Percentiles rank a stretch among this genome's conserved stretches.
Evolutionary conservation across 2,888 invertebrate genomes (phyloP).

Genomic region (Callinectes sapidus): DNA sequence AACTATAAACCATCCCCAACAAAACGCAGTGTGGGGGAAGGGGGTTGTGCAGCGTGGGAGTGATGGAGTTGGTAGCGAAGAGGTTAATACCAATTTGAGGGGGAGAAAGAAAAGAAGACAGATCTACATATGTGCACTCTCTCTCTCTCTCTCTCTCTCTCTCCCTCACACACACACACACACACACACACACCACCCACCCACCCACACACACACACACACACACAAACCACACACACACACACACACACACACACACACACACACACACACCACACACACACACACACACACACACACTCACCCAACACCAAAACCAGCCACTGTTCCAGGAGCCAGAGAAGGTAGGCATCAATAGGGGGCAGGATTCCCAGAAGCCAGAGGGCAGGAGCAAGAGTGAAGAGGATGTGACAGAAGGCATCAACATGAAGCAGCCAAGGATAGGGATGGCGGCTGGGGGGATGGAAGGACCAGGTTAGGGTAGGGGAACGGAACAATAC

Average conservation of each 20-base stretch:
- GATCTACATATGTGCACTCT: neutral
- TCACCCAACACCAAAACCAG: conserved; percentile 66
- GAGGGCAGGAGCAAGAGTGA: conserved; percentile 53
- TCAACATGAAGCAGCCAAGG: conserved; percentile 61
- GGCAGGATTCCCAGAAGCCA: conserved; percentile 69
- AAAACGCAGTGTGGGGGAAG: no score
- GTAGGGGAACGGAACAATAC: neutral
- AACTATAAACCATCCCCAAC: no score
- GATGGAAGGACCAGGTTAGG: neutral
- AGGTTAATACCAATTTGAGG: neutral
- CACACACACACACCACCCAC: no score
- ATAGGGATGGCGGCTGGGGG: conserved; percentile 58
- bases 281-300: conserved; percentile 16
- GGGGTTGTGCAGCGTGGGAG: no score
- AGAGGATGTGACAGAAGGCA: conserved; percentile 56
- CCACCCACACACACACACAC: no score
- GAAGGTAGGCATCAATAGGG: conserved; percentile 71
- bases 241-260: conserved; percentile 13
- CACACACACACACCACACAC: neutral
- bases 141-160: neutral
- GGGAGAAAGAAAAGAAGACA: no score
- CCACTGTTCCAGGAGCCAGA: conserved; percentile 72
- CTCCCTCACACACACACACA: neutral
- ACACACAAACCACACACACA: neutral
- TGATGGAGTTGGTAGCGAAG: no score